These are phyloP conservation scores for Intellagama lesueurii DNA, from an alignment of 2,797 vertebrate species.

Conservation along the genomic window DNA sequence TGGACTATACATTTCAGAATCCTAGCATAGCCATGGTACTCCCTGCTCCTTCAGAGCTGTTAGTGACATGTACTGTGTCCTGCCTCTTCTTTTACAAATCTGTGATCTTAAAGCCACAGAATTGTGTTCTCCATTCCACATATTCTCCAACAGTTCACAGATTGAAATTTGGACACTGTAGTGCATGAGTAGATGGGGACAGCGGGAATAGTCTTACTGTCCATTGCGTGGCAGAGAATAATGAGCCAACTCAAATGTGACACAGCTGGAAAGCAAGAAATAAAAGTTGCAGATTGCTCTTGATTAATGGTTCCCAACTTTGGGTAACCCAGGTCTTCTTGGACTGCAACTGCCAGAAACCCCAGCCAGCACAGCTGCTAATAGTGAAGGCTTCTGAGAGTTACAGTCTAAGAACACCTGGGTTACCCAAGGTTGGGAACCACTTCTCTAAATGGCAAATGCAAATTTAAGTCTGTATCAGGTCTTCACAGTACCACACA, in stretches of 20 bases:
- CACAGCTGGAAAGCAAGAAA: not conserved
- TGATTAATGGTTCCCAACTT: not conserved
- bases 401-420: not conserved
- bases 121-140: not conserved
- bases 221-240: not conserved
- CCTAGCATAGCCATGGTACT: too few relatives aligned
- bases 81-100: not conserved
- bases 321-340: not conserved
- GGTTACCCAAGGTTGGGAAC: not conserved
- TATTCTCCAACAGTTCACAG: not conserved
- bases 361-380: not conserved
- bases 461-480: too few relatives aligned
- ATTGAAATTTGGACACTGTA: not conserved
- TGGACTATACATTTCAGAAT: too few relatives aligned
- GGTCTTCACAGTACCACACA: too few relatives aligned
- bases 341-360: not conserved
- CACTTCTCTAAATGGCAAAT: not conserved
- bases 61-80: not conserved
- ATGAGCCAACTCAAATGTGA: not conserved
- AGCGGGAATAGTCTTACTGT: not conserved
- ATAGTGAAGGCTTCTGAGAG: not conserved
- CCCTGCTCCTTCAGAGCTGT: not conserved
- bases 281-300: not conserved
- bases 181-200: too few relatives aligned
- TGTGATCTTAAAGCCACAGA: not conserved